Percentiles rank a stretch among this genome's conserved stretches.
Conservation (phyloP, 2,888 invertebrate species). For the Drosophila putrida region DNA sequence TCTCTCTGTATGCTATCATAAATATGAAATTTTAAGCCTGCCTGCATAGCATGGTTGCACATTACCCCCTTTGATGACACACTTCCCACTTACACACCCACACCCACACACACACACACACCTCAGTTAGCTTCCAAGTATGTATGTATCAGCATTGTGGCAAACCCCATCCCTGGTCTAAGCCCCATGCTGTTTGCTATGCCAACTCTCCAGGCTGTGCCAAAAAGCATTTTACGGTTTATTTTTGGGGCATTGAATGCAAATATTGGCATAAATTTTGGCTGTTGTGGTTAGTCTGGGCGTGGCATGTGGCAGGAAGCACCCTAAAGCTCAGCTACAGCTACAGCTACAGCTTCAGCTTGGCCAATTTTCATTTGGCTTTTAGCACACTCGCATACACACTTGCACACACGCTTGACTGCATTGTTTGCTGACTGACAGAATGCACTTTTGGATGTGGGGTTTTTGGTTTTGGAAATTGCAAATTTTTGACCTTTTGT, state of each 20-base stretch:
- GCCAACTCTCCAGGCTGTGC: conserved; percentile 40
- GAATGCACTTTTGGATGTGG: conserved; percentile 61
- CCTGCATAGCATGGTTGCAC: conserved; percentile 32
- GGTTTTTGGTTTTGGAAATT: conserved; percentile 47
- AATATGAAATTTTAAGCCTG: conserved; percentile 72
- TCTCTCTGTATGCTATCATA: conserved; percentile 49
- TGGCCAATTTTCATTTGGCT: conserved; percentile 64
- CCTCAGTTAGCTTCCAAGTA: conserved; percentile 8
- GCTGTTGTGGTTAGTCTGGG: conserved; percentile 62
- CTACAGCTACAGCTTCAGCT: conserved; percentile 41
- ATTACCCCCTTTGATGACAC: conserved; percentile 14
- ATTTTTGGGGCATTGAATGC: conserved; percentile 80
- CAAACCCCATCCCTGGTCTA: conserved; percentile 2
- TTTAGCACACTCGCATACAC: conserved; percentile 37
- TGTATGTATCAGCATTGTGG: conserved; percentile 23
- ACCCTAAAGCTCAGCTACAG: conserved; percentile 19
- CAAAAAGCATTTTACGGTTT: conserved; percentile 75
- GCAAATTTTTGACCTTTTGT: conserved; percentile 22
- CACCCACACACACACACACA: not conserved
- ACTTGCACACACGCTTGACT: conserved; percentile 39
- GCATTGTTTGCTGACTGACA: conserved; percentile 59
- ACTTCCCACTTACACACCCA: not conserved
- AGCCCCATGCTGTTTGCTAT: conserved; percentile 14
- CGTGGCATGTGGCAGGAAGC: conserved; percentile 1
- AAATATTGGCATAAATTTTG: conserved; percentile 80